Evolutionary conservation across 2,797 vertebrate genomes (phyloP), one percentile per base, ranked within the genome.

Genomic region (Chrysocyon brachyurus): DNA sequence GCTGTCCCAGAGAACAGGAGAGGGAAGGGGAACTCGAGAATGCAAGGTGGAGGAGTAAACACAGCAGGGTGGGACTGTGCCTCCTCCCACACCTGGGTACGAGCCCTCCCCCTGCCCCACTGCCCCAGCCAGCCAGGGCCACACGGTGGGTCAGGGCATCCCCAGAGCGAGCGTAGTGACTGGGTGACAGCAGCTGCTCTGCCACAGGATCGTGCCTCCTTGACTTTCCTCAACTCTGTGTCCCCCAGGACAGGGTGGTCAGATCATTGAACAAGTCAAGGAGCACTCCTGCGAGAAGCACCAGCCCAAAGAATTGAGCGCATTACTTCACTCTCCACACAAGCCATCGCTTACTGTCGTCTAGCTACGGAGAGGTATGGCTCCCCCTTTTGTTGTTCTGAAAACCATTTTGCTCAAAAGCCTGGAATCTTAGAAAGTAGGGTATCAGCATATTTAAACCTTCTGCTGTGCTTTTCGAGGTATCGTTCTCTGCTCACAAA

Each of bases 211-310:
- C 91, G 49, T 10, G 6, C 36, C 54, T 52, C 28, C 28, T 33
- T 92, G 81, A 1, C 10, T 49, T 12, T 83, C n/a, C 77, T 98
- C 99, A 99, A 99, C 99, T 99, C 99, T 99, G 99, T 98, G 99
- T 99, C 98, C 99, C 99, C 99, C 99, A 99, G 90, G 99, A 99
- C 85, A 99, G 99, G 94, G 99, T 99, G 98, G 99, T 99, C 98
- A 99, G 99, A 98, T 99, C 87, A 40, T 98, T 98, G 98, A 98
- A 87, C 92, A 97, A 98, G 98, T 98, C 97, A 91, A 59, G 94
- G 96, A 97, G 66, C 7, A 36, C 94, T 92, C 61, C 98, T 81
- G 97, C 92, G 83, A 96, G 97, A 92, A 97, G 81, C 57, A 73
- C 54, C 14, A 16, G 6, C 31, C 46, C 24, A 12, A 72, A 68